Conservation (phyloP, 2,888 invertebrate species). For the Argyresthia albistria region DNA sequence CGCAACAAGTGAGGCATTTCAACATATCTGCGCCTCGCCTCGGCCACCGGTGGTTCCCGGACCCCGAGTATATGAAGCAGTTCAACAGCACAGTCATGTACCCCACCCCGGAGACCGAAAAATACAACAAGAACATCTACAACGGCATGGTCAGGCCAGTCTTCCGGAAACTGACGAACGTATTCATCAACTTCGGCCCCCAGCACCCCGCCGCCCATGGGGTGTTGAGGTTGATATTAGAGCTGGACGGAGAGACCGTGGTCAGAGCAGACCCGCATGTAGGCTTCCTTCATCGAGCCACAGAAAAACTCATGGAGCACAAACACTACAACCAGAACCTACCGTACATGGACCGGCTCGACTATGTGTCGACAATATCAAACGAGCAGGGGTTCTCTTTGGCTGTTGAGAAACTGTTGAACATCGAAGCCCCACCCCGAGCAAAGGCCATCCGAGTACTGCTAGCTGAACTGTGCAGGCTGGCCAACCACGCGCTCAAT, state of each 20-base stretch:
- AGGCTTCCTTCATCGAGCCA: conserved; percentile 89
- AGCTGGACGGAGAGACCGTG: conserved; percentile 88
- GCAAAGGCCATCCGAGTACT: conserved; percentile 86
- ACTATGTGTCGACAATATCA: conserved; percentile 88
- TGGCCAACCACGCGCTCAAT: conserved; percentile 87
- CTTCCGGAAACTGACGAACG: conserved; percentile 76
- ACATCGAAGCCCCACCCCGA: conserved; percentile 81
- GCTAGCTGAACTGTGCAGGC: conserved; percentile 82
- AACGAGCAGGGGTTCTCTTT: conserved; percentile 86
- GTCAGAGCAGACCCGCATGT: conserved; percentile 87
- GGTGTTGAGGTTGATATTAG: conserved; percentile 84
- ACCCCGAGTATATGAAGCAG: conserved; percentile 70
- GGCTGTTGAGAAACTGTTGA: conserved; percentile 87
- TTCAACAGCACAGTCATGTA: conserved; percentile 72
- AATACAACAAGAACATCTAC: conserved; percentile 42
- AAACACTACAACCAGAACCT: conserved; percentile 89
- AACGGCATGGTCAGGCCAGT: conserved; percentile 41
- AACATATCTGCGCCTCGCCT: conserved; percentile 19
- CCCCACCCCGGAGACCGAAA: conserved; percentile 54
- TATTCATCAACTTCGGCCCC: conserved; percentile 88
- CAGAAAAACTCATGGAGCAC: conserved; percentile 91
- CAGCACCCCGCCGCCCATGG: conserved; percentile 95
- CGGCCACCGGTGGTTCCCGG: conserved; percentile 74
- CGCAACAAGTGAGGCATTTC: conserved; percentile 19
- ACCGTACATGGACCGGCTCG: conserved; percentile 90